Evolutionary conservation across 2,797 vertebrate species (phyloP), one percentile per base, ranked within the genome.

Genomic region (Meriones psammophilus): DNA sequence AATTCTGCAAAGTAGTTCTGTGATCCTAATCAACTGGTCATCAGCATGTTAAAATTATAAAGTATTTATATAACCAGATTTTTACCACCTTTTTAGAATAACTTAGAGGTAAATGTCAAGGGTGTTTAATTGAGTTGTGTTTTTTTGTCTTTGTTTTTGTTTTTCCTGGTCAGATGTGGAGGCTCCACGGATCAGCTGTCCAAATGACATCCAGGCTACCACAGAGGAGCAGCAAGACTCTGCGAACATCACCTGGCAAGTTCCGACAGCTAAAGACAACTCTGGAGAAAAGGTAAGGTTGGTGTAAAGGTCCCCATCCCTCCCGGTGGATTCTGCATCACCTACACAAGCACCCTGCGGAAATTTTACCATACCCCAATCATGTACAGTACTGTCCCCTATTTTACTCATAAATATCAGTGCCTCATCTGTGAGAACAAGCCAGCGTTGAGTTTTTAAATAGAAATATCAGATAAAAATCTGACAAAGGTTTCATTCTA

Each of bases 141-240:
- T 30, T 97, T 97, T 97, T 98, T 50, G 36, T 97, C 97, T 97
- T 98, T 50, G 8, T 97, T 97, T 97, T 98, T 50, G 36, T 97
- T 98, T 50, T 58, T 28, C 79, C 97, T 95, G 78, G 77, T 95
- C 97, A 99, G 99, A 99, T 96, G 94, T 98, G 50, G 99, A 99
- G 96, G 98, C 99, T 0, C 99, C 99, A 15, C 96, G 80, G 97
- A 99, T 99, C 94, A 98, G n/a, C 92, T 99, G 99, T 94, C 99
- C 99, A 30, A 96, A 91, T 26, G 98, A 99, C 95, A 99, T 99
- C 74, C 98, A 99, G 93, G 98, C 98, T 26, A 98, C 98, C 88
- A 99, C 99, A 20, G 98, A 99, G 81, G 99, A 99, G 96, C 99
- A 99, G 33, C 99, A 99, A 28, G 98, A 99, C 92, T 99, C 99